A percentile compares a stretch with the other conserved stretches of the same genome.
These are phyloP conservation scores for Dreissena rostriformis DNA, from an alignment of 1,140 invertebrate genomes.

Conservation along the genomic window DNA sequence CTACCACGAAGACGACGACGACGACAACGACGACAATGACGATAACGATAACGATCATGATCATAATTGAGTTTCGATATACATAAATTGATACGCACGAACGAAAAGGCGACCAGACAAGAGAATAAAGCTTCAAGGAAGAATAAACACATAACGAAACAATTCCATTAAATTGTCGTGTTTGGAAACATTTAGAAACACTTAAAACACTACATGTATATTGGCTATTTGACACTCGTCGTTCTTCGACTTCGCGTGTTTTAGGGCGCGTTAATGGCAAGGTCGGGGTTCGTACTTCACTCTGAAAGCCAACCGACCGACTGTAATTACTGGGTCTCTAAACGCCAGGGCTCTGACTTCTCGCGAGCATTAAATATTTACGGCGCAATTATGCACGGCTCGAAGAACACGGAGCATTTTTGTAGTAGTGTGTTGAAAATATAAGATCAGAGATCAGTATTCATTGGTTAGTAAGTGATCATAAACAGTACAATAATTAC, in stretches of 20 bases:
- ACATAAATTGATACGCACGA: too few relatives aligned
- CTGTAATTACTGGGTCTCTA: constrained; percentile 21
- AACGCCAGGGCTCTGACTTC: background rate
- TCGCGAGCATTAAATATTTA: constrained; percentile 55
- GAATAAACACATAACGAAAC: too few relatives aligned
- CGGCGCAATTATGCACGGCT: constrained; percentile 32
- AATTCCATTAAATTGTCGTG: too few relatives aligned
- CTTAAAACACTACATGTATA: too few relatives aligned
- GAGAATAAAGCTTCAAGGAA: too few relatives aligned
- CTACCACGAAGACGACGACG: too few relatives aligned
- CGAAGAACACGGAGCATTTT: constrained; percentile 16
- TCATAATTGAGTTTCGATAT: too few relatives aligned
- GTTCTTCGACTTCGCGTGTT: constrained; percentile 4
- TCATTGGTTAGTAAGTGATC: constrained; percentile 17
- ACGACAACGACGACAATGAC: too few relatives aligned
- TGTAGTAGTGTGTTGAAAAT: constrained; percentile 2
- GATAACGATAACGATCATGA: too few relatives aligned
- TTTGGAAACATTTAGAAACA: too few relatives aligned
- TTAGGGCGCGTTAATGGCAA: constrained; percentile 38
- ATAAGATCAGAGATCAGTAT: constrained; percentile 35
- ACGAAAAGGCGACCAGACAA: too few relatives aligned
- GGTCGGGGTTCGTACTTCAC: background rate
- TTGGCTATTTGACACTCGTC: background rate
- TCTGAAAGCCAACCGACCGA: background rate
- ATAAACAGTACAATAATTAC: constrained; percentile 47